phyloP scores from a whole-genome alignment of 2,888 invertebrate species.

The Selenia dentaria region DNA sequence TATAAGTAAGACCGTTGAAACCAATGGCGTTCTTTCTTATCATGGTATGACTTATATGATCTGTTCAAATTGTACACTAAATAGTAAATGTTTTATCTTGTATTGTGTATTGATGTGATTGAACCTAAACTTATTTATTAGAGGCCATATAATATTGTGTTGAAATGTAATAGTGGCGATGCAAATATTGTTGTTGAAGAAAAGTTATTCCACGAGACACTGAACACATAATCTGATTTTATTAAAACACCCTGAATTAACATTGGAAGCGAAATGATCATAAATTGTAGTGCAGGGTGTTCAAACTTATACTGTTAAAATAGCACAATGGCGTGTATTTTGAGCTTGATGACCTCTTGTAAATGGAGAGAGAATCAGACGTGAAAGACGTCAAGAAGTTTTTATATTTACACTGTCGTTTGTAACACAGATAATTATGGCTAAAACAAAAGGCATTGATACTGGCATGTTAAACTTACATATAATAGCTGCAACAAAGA shows the following conservation, averaged over 20 bases:
- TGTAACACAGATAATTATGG: too few species aligned
- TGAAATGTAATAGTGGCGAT: slow-evolving; percentile 27
- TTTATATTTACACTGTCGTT: too few species aligned
- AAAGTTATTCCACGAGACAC: background rate
- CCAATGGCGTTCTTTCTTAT: background rate
- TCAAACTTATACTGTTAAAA: too few species aligned
- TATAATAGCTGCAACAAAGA: too few species aligned
- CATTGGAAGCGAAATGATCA: slow-evolving; percentile 13
- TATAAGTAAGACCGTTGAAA: too few species aligned
- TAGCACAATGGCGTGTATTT: too few species aligned
- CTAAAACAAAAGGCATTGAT: too few species aligned
- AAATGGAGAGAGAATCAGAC: too few species aligned
- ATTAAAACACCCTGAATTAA: background rate
- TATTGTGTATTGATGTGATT: slow-evolving; percentile 77
- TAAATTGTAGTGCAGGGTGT: background rate
- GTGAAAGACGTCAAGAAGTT: too few species aligned
- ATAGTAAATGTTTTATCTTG: slow-evolving; percentile 76
- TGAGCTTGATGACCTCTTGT: too few species aligned
- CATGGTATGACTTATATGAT: slow-evolving; percentile 44
- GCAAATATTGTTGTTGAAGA: background rate
- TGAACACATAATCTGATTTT: too few species aligned
- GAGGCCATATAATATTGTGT: slow-evolving; percentile 29
- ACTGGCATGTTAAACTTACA: too few species aligned
- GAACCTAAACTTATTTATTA: slow-evolving; percentile 49
- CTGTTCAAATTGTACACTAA: slow-evolving; percentile 65